A percentile compares a stretch with the other conserved stretches of the same genome.
These are phyloP conservation scores for Hemistola chrysoprasaria DNA, from an alignment of 2,888 invertebrate species.

Conservation along the genomic window DNA sequence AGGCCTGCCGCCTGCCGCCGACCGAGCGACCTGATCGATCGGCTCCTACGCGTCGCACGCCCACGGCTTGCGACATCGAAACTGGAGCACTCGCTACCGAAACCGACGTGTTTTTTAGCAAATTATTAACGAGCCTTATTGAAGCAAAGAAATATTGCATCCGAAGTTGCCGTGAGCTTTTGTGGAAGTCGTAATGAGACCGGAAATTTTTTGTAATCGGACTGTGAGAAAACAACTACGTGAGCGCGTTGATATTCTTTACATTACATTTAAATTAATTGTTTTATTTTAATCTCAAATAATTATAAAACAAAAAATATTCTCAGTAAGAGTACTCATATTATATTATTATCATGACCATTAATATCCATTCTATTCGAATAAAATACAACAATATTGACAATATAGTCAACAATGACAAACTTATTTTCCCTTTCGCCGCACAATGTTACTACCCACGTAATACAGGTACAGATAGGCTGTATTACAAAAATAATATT, in stretches of 20 bases:
- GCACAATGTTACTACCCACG: slow-evolving; percentile 42
- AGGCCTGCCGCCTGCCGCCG: too few species aligned
- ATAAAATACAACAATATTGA: slow-evolving; percentile 1
- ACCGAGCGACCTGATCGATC: slow-evolving; percentile 45
- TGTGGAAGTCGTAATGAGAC: slow-evolving; percentile 31
- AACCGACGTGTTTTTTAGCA: slow-evolving; percentile 54
- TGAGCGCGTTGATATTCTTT: slow-evolving; percentile 22
- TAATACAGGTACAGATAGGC: slow-evolving; percentile 41
- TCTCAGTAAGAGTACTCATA: too few species aligned
- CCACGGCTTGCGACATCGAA: slow-evolving; percentile 71
- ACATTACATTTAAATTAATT: too few species aligned
- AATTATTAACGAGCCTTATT: slow-evolving; percentile 57
- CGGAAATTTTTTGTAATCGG: slow-evolving; percentile 30
- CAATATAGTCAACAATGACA: slow-evolving; percentile 21
- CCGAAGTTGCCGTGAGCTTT: slow-evolving; percentile 38
- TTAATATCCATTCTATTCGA: too few species aligned
- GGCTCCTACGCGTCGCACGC: slow-evolving; percentile 70
- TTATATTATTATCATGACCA: too few species aligned
- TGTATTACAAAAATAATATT: slow-evolving; percentile 59
- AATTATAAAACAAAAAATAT: too few species aligned
- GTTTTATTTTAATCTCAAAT: too few species aligned
- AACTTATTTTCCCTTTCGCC: slow-evolving; percentile 40
- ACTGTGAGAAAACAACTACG: slow-evolving; percentile 17
- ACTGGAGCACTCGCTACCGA: slow-evolving; percentile 69
- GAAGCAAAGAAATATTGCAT: slow-evolving; percentile 42